Base-by-base conservation (phyloP, 2,888 invertebrate genomes). In the Hydrotaea cyrtoneurina region DNA sequence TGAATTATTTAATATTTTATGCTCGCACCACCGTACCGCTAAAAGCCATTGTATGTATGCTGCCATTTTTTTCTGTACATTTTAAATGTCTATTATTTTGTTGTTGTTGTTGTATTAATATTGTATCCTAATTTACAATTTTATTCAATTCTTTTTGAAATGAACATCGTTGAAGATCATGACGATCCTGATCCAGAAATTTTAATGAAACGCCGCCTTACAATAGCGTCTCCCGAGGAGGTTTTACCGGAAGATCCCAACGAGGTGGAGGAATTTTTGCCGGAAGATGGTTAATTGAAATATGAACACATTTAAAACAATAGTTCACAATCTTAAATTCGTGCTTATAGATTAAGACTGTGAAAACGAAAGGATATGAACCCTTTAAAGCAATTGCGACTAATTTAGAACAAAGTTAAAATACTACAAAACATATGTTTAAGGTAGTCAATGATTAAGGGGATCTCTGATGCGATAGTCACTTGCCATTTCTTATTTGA, bases 151-250 rank as follows among this genome's bases (percentile, higher is more conserved):
- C 23, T 73, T 21, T 57, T 66, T 17, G 55, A 77, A 23, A 64
- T 78, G 72, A 66, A 75, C 26, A 11, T 39, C 31, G 13, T 46
- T 43, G 17, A 43, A 50, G 11, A 80, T 86, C 86, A 43, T 75
- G 87, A 85, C 23, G 85, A 83, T 64, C 74, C 82, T 19, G 53
- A 74, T 46, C 53, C 86, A 0, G 87, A 90, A 86, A 71, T 82
- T 80, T 77, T 85, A 59, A 89, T 91, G 90, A 90, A 90, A 86
- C 90, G 92, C 5, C 89, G 93, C 57, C 85, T 92, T 69, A 92
- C 92, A 21, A 91, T 92, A 74, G 90, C 92, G 66, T 86, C 87
- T 8, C 88, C 89, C 5, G 91, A 91, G 79, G 92, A 92, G 59
- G 85, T 88, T 15, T 88, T 90, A 82, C 89, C 89, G 15, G 90